Evolutionary conservation across 2,888 invertebrate species (phyloP), one percentile per base, ranked within the genome.

Genomic region (Rhimphoctona megacephalus): DNA sequence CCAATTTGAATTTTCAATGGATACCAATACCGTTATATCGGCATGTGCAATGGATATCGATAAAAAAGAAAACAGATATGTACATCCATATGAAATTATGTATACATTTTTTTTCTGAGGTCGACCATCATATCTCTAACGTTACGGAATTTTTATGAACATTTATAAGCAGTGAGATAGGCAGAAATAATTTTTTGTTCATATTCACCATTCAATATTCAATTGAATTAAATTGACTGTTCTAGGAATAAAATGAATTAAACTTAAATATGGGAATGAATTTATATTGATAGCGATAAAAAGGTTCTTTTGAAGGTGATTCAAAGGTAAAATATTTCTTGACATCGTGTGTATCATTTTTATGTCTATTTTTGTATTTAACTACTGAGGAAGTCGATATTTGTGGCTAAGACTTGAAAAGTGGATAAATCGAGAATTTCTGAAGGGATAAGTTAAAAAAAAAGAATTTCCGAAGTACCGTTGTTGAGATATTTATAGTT

Each of bases 1-100:
- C 57, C 46, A 77, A 80, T 81, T 43, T 39, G 39, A 73, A 81
- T 64, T 52, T 81, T 80, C 81, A 72, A 80, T 81, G 61, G 72
- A 8, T 39, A 36, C 14, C 57, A 49, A 33, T 81, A 49, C 67
- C 67, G 64, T 78, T 73, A 74, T 82, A 43, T 79, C 67, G 43
- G 33, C 39, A 54, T 52, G 49, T 74, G 66, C 43, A 76, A 66
- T 73, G 43, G 46, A 43, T 14, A 43, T 57, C 43, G 30, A 76
- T n/a, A 76, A 46, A 57, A 57, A 43, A 14, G 39, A 78, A 52
- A 69, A 69, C 30, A 79, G 19, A 78, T 78, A 22, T 22, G 33
- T 22, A 22, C 39, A 54, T 67, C 33, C 30, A 39, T 39, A 39
- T 57, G 39, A 74, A 57, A 57, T 54, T 22, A 73, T 54, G 52